phyloP scores from a whole-genome alignment of 2,113 vertebrate genomes.

The Bagarius yarrelli region DNA sequence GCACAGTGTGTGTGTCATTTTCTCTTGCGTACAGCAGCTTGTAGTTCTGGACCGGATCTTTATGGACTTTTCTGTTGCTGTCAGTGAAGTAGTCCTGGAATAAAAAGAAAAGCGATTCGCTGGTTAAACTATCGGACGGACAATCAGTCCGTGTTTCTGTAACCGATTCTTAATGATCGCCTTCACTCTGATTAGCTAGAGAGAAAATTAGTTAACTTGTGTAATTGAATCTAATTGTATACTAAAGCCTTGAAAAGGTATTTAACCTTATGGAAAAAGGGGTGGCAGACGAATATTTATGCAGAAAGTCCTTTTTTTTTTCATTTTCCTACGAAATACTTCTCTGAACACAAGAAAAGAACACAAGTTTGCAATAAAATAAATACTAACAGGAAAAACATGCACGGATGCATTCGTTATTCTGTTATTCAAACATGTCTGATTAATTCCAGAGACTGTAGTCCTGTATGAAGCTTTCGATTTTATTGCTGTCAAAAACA shows the following conservation, averaged over 20 bases:
- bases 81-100: conserved; percentile 82
- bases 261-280: neutral
- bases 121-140: neutral
- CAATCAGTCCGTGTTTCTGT: neutral
- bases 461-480: neutral
- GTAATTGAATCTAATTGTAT: neutral
- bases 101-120: conserved; percentile 42
- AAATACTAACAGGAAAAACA: neutral
- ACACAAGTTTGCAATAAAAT: neutral
- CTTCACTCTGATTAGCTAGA: neutral
- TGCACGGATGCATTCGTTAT: too few species aligned
- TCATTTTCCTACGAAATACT: too few species aligned
- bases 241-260: neutral
- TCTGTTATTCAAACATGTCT: neutral
- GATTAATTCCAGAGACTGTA: neutral
- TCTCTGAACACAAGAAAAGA: neutral
- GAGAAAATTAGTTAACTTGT: neutral
- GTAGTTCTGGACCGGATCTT: conserved; percentile 80
- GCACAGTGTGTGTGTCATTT: conserved; percentile 80
- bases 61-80: conserved; percentile 74
- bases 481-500: neutral
- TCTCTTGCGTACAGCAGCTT: conserved; percentile 81
- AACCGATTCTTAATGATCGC: neutral
- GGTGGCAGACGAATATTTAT: too few species aligned
- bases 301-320: too few species aligned